Conservation (phyloP, 53 echinoderm and acorn worm genomes). For the Paelopatides confundens region DNA sequence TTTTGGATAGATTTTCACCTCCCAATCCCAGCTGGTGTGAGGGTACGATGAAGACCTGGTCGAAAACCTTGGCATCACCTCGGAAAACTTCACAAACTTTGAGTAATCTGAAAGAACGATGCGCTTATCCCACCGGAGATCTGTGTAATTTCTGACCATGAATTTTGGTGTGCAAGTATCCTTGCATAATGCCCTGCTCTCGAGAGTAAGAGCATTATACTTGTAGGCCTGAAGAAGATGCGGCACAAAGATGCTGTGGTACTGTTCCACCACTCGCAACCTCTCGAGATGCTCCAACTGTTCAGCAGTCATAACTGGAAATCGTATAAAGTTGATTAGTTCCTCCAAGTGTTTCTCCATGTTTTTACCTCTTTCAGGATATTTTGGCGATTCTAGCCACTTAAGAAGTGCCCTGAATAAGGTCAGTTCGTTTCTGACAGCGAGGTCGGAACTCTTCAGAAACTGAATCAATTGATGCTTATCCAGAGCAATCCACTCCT, state of each 20-base stretch:
- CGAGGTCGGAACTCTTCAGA: conserved; percentile 91
- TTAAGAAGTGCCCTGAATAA: conserved; percentile 89
- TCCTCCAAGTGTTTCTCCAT: conserved; percentile 73
- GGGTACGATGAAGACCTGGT: conserved; percentile 95
- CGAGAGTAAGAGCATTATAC: conserved; percentile 84
- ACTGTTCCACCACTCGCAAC: conserved; percentile 74
- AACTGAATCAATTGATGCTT: conserved; percentile 91
- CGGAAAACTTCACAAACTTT: conserved; percentile 79
- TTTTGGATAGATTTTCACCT: conserved; percentile 97
- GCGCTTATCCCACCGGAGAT: conserved; percentile 95
- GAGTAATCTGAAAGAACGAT: conserved; percentile 89
- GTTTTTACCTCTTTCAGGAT: conserved; percentile 80
- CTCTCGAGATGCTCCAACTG: conserved; percentile 87
- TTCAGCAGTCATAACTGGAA: conserved; percentile 96
- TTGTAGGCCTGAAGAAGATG: conserved; percentile 88
- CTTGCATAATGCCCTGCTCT: conserved; percentile 69
- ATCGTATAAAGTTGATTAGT: conserved; percentile 81
- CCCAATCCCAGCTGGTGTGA: conserved; percentile 99
- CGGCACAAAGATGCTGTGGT: conserved; percentile 70
- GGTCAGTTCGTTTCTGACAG: conserved; percentile 89
- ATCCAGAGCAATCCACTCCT: conserved; percentile 94
- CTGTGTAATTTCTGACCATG: conserved; percentile 93
- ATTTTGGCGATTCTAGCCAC: conserved; percentile 91
- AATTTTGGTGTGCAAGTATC: conserved; percentile 73
- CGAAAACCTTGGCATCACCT: conserved; percentile 93